phyloP scores from a whole-genome alignment of 2,888 invertebrate genomes.

The Eudasyphora cyanicolor region DNA sequence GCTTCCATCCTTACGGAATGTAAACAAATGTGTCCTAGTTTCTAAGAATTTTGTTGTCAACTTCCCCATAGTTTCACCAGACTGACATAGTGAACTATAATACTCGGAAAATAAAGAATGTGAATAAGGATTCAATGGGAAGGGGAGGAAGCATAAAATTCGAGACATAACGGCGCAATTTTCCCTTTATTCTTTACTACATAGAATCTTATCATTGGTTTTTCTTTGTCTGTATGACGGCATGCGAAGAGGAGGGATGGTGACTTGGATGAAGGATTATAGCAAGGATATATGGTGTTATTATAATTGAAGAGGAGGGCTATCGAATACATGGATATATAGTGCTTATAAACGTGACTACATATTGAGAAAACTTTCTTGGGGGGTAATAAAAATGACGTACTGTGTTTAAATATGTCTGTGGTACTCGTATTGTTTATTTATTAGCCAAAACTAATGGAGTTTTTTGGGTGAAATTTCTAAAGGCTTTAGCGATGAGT shows the following conservation, averaged over 20 bases:
- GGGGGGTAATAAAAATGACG: no score
- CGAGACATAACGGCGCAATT: constrained; percentile 42
- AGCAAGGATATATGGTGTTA: neutral
- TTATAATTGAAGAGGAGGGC: neutral
- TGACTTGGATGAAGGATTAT: neutral
- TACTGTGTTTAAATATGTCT: neutral
- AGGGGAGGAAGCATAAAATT: neutral
- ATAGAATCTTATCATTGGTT: neutral
- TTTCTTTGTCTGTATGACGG: neutral
- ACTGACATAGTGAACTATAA: constrained; percentile 32
- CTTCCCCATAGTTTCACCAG: neutral
- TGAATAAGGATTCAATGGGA: constrained; percentile 27
- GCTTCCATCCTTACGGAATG: constrained; percentile 30
- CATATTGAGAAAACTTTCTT: neutral
- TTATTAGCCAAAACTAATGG: no score
- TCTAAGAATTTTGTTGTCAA: constrained; percentile 9
- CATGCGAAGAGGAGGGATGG: neutral
- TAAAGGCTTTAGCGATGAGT: no score
- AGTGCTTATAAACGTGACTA: neutral
- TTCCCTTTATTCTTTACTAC: neutral
- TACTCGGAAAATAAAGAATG: constrained; percentile 2
- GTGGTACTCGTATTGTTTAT: no score
- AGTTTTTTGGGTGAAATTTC: no score
- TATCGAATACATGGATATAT: neutral
- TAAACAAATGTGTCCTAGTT: constrained; percentile 57